Conservation (phyloP, 2,113 vertebrate species). For the Clarias gariepinus region DNA sequence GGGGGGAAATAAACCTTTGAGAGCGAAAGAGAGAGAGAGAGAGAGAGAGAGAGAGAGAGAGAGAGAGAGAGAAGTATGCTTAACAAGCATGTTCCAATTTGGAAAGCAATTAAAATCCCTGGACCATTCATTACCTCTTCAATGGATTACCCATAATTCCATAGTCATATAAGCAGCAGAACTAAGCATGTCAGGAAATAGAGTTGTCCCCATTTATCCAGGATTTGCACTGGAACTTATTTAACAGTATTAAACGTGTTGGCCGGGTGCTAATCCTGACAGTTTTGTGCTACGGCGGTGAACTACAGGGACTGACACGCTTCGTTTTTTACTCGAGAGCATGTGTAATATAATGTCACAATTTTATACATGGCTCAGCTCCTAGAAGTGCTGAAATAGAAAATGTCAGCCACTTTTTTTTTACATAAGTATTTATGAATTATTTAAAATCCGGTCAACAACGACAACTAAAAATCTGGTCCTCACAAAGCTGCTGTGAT, state of each 20-base stretch:
- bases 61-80: neutral
- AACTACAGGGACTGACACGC: neutral
- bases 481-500: neutral
- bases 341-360: neutral
- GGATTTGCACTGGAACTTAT: slow-evolving; percentile 14
- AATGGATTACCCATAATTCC: slow-evolving; percentile 19
- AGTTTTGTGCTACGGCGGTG: neutral
- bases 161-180: slow-evolving; percentile 9
- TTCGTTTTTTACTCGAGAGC: neutral
- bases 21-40: neutral
- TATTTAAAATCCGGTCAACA: no score
- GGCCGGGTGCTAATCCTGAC: neutral
- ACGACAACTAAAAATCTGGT: neutral
- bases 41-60: neutral
- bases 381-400: neutral
- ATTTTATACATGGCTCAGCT: neutral
- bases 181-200: slow-evolving; percentile 11
- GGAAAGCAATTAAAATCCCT: slow-evolving; percentile 13
- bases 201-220: slow-evolving; percentile 10
- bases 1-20: neutral
- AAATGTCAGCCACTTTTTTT: neutral
- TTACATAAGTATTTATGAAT: neutral
- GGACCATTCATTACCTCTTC: slow-evolving; percentile 12
- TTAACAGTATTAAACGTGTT: slow-evolving; percentile 19
- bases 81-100: slow-evolving; percentile 14